Evolutionary conservation across 2,888 invertebrate genomes (phyloP).

Genomic region (Caenorhabditis japonica): DNA sequence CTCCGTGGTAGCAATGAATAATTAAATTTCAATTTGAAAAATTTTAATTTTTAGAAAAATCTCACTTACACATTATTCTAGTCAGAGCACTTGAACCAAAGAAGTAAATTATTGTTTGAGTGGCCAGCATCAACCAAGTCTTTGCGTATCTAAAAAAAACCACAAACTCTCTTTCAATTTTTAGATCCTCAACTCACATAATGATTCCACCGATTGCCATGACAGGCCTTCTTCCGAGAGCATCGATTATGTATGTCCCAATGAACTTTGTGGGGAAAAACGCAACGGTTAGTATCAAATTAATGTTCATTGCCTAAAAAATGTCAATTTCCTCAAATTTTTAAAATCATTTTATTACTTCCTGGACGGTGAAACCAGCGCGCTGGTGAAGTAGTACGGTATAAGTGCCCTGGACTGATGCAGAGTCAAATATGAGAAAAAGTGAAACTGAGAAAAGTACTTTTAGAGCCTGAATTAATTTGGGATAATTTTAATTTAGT

Average conservation of each 20-base stretch:
- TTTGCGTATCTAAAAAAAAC: slow-evolving; percentile 25
- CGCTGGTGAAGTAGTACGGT: slow-evolving; percentile 4
- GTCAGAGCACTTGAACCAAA: slow-evolving; percentile 12
- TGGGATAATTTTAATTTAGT: neutral
- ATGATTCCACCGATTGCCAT: slow-evolving; percentile 39
- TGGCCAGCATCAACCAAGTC: slow-evolving; percentile 21
- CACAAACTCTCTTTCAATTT: neutral
- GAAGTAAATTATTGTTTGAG: slow-evolving; percentile 17
- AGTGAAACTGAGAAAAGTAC: slow-evolving; percentile 10
- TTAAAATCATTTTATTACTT: neutral
- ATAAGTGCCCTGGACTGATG: slow-evolving; percentile 9
- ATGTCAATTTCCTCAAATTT: neutral
- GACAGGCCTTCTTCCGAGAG: slow-evolving; percentile 49
- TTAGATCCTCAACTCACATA: slow-evolving; percentile 5
- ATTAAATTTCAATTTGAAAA: too few species aligned
- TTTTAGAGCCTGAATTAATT: slow-evolving; percentile 21
- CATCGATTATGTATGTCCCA: slow-evolving; percentile 54
- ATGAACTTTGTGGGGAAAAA: slow-evolving; percentile 48
- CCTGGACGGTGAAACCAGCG: slow-evolving; percentile 25
- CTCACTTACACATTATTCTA: slow-evolving; percentile 19
- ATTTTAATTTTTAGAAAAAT: too few species aligned
- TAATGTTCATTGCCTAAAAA: slow-evolving; percentile 43
- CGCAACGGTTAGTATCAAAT: slow-evolving; percentile 30
- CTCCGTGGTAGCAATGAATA: too few species aligned
- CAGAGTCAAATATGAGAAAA: slow-evolving; percentile 16